Conservation (phyloP, 2,888 invertebrate species). For the Agrenia bidenticulata region DNA sequence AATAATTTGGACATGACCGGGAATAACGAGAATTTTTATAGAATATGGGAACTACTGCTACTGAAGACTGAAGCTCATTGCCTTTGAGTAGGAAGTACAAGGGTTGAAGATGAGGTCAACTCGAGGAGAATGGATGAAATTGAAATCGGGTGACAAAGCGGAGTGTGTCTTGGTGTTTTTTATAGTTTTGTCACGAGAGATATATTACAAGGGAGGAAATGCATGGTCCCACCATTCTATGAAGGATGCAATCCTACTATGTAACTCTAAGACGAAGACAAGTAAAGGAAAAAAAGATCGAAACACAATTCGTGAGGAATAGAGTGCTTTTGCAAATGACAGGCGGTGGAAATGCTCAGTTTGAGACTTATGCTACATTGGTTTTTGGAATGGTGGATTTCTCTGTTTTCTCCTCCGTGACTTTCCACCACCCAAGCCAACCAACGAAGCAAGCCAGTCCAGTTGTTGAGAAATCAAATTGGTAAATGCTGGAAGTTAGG, state of each 20-base stretch:
- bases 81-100: no score
- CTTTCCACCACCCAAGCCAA: not conserved
- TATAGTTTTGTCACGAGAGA: constrained; percentile 19
- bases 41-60: no score
- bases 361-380: constrained; percentile 52
- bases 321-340: constrained; percentile 53
- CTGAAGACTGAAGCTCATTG: no score
- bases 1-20: no score
- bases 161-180: constrained; percentile 7
- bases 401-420: constrained; percentile 17
- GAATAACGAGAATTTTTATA: no score
- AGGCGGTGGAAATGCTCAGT: constrained; percentile 52
- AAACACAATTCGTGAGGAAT: constrained; percentile 52
- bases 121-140: constrained; percentile 4
- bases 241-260: not conserved
- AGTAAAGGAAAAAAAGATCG: constrained; percentile 47
- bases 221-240: not conserved
- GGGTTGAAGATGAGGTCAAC: constrained; percentile 1
- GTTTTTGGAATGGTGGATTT: constrained; percentile 44
- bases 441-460: not conserved
- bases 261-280: constrained; percentile 19
- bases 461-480: constrained; percentile 24
- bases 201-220: constrained; percentile 1
- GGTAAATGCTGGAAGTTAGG: constrained; percentile 30
- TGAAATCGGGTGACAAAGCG: constrained; percentile 14